Evolutionary conservation across 2,113 vertebrate genomes (phyloP).

Genomic region (Eulemur rufifrons): DNA sequence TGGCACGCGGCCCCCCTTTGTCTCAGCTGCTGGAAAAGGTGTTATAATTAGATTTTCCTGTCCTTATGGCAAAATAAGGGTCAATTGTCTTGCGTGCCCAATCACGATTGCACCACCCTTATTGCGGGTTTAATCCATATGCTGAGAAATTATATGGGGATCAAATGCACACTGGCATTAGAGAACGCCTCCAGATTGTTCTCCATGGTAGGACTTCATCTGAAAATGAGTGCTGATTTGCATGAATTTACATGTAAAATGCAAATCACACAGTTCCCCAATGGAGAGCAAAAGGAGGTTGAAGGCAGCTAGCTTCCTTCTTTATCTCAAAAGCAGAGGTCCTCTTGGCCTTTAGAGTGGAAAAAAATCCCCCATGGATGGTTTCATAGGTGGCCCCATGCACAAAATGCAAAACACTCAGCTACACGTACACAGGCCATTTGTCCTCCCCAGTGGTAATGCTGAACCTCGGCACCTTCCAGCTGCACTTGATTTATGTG

Average conservation of each 20-base stretch:
- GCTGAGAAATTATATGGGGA: constrained; percentile 25
- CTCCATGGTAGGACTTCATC: constrained; percentile 25
- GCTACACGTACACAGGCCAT: neutral
- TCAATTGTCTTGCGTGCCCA: neutral
- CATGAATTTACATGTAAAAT: constrained; percentile 75
- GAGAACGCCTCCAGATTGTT: neutral
- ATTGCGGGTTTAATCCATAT: neutral
- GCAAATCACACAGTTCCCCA: constrained; percentile 50
- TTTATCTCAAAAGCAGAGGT: neutral
- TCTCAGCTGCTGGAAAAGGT: neutral
- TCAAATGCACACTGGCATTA: neutral
- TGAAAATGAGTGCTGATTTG: constrained; percentile 67
- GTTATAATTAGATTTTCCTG: neutral
- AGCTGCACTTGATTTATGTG: neutral
- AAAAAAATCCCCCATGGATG: neutral
- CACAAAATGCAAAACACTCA: neutral
- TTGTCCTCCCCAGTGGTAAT: neutral
- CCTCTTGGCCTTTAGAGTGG: neutral
- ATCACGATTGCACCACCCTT: neutral
- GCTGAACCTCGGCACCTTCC: neutral
- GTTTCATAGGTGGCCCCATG: neutral
- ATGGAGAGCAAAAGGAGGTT: neutral
- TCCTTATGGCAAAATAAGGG: neutral
- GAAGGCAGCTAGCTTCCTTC: constrained; percentile 11
- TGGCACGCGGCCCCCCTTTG: neutral